Evolutionary conservation across 2,797 vertebrate genomes (phyloP).

Genomic region (Smutsia gigantea): DNA sequence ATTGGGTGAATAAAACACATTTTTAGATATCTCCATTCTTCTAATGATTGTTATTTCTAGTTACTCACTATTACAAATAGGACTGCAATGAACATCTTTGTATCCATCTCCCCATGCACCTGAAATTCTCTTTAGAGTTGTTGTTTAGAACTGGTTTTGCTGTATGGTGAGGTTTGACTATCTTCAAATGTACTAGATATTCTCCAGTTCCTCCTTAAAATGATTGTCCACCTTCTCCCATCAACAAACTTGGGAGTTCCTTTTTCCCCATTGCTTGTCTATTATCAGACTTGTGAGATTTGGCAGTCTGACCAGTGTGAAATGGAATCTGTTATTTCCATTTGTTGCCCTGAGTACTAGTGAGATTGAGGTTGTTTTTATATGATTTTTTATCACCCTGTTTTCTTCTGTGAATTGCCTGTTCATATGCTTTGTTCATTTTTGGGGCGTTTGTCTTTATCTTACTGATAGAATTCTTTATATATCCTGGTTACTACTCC

Average conservation of each 20-base stretch:
- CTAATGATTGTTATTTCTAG: no score
- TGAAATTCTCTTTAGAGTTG: neutral
- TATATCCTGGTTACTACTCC: neutral
- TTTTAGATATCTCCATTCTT: neutral
- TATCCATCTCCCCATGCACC: neutral
- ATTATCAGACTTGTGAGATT: neutral
- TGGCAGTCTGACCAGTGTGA: neutral
- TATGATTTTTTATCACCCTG: neutral
- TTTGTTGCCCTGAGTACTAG: neutral
- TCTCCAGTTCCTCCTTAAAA: neutral
- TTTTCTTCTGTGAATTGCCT: neutral
- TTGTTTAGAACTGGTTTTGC: neutral
- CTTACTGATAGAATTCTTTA: neutral
- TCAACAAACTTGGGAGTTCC: neutral
- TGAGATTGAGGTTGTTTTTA: neutral
- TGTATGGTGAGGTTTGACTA: neutral
- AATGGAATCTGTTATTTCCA: neutral
- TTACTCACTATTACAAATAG: neutral
- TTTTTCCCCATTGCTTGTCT: neutral
- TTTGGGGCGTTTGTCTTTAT: neutral
- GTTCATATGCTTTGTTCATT: neutral
- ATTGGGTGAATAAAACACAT: no score
- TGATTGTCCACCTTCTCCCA: neutral
- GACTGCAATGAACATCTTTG: neutral
- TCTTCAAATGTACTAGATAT: neutral